These are phyloP conservation scores for Leptinotarsa texana DNA, from an alignment of 1,140 invertebrate genomes.

Conservation along the genomic window DNA sequence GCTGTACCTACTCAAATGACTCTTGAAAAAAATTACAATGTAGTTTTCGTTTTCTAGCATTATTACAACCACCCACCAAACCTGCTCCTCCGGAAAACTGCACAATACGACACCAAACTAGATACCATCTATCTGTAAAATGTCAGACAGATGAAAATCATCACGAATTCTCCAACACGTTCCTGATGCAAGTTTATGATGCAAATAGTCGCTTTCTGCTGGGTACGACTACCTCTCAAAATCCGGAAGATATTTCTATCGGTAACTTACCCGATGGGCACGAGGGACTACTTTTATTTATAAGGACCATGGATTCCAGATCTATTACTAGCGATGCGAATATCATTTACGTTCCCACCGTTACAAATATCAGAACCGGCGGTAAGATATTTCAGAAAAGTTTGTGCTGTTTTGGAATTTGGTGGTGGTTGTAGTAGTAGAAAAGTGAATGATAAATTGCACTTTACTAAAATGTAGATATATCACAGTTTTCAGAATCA, in stretches of 20 bases:
- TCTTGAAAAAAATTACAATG: background rate
- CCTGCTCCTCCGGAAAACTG: slow-evolving; percentile 55
- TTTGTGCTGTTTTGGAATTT: background rate
- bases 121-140: slow-evolving; percentile 57
- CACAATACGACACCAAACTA: slow-evolving; percentile 58
- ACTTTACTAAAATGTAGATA: no score
- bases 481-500: no score
- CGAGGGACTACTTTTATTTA: slow-evolving; percentile 59
- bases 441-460: background rate
- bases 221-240: slow-evolving; percentile 59
- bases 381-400: slow-evolving; percentile 52
- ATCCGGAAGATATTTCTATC: slow-evolving; percentile 58
- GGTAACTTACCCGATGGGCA: slow-evolving; percentile 57
- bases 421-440: slow-evolving; percentile 27
- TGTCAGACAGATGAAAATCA: slow-evolving; percentile 55
- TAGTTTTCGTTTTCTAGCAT: slow-evolving; percentile 12
- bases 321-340: slow-evolving; percentile 60
- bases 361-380: slow-evolving; percentile 42
- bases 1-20: no score
- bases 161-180: slow-evolving; percentile 54
- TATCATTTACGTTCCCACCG: slow-evolving; percentile 55
- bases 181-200: slow-evolving; percentile 62
- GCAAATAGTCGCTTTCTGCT: slow-evolving; percentile 59
- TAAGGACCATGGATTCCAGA: slow-evolving; percentile 59
- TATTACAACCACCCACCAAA: slow-evolving; percentile 28